phyloP scores from a whole-genome alignment of 2,888 invertebrate genomes.

The Oscheius sp. region DNA sequence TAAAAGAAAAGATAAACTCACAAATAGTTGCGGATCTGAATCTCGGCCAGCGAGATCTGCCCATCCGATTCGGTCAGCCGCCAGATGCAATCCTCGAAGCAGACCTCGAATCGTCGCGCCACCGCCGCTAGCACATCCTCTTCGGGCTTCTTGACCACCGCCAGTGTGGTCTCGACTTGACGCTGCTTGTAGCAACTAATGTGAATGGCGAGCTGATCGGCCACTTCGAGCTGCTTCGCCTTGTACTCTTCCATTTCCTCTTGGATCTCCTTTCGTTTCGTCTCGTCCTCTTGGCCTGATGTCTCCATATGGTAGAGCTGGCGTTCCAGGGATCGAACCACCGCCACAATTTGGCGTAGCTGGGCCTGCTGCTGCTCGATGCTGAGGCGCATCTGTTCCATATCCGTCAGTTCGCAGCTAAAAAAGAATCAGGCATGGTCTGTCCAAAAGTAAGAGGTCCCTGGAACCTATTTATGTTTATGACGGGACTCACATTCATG shows the following conservation, averaged over 20 bases:
- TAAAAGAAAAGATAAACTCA: slow-evolving; percentile 75
- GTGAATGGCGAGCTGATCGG: slow-evolving; percentile 94
- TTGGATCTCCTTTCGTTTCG: slow-evolving; percentile 68
- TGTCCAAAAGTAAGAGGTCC: too few relatives aligned
- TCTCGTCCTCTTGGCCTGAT: slow-evolving; percentile 71
- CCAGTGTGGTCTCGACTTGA: slow-evolving; percentile 71
- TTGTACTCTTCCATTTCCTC: slow-evolving; percentile 73
- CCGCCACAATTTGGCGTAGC: slow-evolving; percentile 80
- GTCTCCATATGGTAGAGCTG: slow-evolving; percentile 66
- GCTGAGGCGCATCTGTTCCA: slow-evolving; percentile 42
- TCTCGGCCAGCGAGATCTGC: slow-evolving; percentile 94
- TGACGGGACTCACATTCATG: too few relatives aligned
- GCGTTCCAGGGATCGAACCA: slow-evolving; percentile 84
- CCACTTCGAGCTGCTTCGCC: slow-evolving; percentile 83
- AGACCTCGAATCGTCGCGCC: slow-evolving; percentile 83
- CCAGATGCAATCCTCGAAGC: slow-evolving; percentile 98
- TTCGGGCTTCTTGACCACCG: slow-evolving; percentile 39
- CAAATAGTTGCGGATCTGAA: slow-evolving; percentile 93
- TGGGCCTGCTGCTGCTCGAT: slow-evolving; percentile 54
- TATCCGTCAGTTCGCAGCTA: slow-evolving; percentile 25
- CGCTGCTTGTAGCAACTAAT: slow-evolving; percentile 79
- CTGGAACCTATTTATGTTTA: too few relatives aligned
- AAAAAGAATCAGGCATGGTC: neutral
- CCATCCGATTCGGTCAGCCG: slow-evolving; percentile 96
- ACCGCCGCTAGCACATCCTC: slow-evolving; percentile 46